These are phyloP conservation scores for Agonopterix heracliana DNA, from an alignment of 2,888 invertebrate species.

Conservation along the genomic window DNA sequence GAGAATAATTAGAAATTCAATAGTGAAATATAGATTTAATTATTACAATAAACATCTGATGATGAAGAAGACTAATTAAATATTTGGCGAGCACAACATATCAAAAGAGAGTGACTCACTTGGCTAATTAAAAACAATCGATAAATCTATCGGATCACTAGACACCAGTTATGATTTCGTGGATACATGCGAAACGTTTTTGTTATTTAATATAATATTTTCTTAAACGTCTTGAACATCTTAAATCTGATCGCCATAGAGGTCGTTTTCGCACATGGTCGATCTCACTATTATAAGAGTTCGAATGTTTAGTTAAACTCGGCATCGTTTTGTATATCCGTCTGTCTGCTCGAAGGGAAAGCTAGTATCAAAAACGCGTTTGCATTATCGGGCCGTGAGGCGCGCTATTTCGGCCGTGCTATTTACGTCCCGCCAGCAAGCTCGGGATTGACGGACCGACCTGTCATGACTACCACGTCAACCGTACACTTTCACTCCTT, in stretches of 20 bases:
- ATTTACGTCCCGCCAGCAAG: slow-evolving; percentile 68
- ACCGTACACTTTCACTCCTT: slow-evolving; percentile 39
- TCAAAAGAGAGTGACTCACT: slow-evolving; percentile 41
- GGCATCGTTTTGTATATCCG: slow-evolving; percentile 1
- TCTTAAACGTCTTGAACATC: too few species aligned
- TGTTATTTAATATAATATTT: too few species aligned
- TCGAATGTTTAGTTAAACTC: slow-evolving; percentile 3
- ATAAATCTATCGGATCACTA: slow-evolving; percentile 10
- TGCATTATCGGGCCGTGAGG: slow-evolving; percentile 66
- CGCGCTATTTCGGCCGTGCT: slow-evolving; percentile 66
- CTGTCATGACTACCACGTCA: slow-evolving; percentile 64
- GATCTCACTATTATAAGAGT: slow-evolving; percentile 6
- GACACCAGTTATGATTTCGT: too few species aligned
- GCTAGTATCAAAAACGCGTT: slow-evolving; percentile 67
- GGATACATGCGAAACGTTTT: too few species aligned
- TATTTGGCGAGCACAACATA: slow-evolving; percentile 44
- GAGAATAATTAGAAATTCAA: slow-evolving; percentile 21
- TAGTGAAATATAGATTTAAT: slow-evolving; percentile 22
- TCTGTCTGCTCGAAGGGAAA: slow-evolving; percentile 46
- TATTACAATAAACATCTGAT: slow-evolving; percentile 34
- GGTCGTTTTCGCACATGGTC: neutral
- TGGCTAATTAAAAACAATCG: slow-evolving; percentile 20
- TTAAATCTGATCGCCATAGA: too few species aligned
- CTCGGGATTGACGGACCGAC: slow-evolving; percentile 72
- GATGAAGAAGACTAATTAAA: slow-evolving; percentile 45